These are phyloP conservation scores for Corydoras sp. DNA, from an alignment of 2,113 vertebrate species.

Conservation along the genomic window DNA sequence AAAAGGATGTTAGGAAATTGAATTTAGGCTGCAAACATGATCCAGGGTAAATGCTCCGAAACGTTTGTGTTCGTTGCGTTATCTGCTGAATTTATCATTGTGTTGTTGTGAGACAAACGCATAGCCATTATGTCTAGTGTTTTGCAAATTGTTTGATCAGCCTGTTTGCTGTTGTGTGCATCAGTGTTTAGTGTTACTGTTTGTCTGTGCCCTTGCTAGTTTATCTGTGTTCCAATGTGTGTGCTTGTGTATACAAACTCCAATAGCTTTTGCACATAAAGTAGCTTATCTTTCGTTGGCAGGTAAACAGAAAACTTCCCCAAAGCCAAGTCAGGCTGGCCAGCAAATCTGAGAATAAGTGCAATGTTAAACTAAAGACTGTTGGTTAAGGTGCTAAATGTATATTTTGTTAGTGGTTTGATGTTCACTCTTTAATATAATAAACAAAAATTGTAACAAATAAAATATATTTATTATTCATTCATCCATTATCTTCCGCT, in stretches of 20 bases:
- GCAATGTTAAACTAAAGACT: constrained; percentile 3
- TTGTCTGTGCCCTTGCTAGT: constrained; percentile 17
- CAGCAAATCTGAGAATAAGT: constrained; percentile 16
- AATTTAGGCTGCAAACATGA: background rate
- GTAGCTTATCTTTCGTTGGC: constrained; percentile 35
- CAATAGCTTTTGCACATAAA: constrained; percentile 21
- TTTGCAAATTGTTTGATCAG: constrained; percentile 1
- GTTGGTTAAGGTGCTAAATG: no score
- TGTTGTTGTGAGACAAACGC: background rate
- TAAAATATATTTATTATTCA: background rate
- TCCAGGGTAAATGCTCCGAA: constrained; percentile 4
- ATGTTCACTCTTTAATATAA: no score
- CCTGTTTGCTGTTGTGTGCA: constrained; percentile 7
- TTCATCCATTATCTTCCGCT: no score
- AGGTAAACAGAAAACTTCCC: constrained; percentile 20
- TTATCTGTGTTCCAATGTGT: constrained; percentile 15
- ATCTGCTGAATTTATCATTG: background rate
- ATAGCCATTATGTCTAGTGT: background rate
- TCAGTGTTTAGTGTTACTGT: constrained; percentile 4
- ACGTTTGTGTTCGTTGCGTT: background rate
- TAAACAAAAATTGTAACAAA: background rate
- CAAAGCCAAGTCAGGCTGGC: constrained; percentile 13
- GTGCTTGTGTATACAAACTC: constrained; percentile 28
- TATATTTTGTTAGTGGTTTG: no score
- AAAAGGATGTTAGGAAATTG: background rate